Base-by-base conservation (phyloP, 2,113 vertebrate species). In the Catharus minimus region DNA sequence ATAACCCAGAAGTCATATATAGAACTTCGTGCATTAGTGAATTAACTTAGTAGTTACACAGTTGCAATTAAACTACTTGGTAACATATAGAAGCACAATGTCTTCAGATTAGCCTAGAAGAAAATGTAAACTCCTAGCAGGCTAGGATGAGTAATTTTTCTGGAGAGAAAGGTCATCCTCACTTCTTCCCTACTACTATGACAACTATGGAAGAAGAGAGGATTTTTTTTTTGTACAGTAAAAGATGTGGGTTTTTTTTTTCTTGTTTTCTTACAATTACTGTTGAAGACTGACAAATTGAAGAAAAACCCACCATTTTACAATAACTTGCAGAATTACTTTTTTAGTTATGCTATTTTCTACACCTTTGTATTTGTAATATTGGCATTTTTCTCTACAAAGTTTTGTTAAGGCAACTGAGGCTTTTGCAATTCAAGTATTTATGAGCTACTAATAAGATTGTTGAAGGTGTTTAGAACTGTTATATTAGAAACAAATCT, bases 361-460 rank as follows among this genome's bases (percentile, higher is more conserved):
- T 1, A 2, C 8, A 27, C 5, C 23, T 72, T 41, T 17, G 4
- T 44, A 36, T 72, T 64, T 1, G 1, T 14, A 28, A 28, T 52
- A 47, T 19, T 39, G 44, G 7, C 15, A 58, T 73, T 86, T 72
- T 41, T 56, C 43, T 65, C 43, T 21, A 22, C 30, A 3, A 83
- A 50, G 20, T 67, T 23, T 46, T 65, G 39, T 73, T 82, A 68
- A 19, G 69, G 46, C 6, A 47, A 36, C 23, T 32, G 33, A 82
- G 8, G 46, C 15, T 68, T 33, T 17, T 41, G 6, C 18, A 41
- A 38, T 71, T 43, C n/a, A 58, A 14, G 12, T 53, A 30, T 26
- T 67, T 44, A 57, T 46, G 9, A 79, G 47, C 11, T 55, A 58
- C 32, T 50, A 64, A 38, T 7, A 38, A 56, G 53, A 56, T 5